phyloP scores from a whole-genome alignment of 2,888 invertebrate species.

The Tryphoninae sp. region DNA sequence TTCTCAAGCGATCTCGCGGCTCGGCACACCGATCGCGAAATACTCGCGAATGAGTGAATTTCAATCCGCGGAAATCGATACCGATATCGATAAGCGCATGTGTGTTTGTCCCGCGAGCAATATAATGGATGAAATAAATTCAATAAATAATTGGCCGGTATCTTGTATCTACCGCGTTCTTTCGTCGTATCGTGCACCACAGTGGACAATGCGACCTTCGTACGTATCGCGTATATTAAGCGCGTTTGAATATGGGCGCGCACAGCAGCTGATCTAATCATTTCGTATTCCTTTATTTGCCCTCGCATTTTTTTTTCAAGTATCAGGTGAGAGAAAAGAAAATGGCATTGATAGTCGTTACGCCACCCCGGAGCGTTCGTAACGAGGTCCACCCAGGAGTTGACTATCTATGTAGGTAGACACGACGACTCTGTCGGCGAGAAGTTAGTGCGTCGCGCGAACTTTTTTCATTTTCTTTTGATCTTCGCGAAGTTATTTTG shows the following conservation, averaged over 20 bases:
- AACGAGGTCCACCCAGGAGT: constrained; percentile 42
- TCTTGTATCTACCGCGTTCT: constrained; percentile 45
- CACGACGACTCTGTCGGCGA: background rate
- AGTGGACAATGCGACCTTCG: constrained; percentile 53
- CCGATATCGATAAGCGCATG: constrained; percentile 22
- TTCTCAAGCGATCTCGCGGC: constrained; percentile 35
- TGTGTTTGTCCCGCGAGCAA: constrained; percentile 5
- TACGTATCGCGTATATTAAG: constrained; percentile 9
- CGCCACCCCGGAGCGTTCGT: constrained; percentile 37
- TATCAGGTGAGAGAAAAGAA: constrained; percentile 55
- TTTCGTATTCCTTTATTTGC: constrained; percentile 20
- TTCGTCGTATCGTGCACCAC: constrained; percentile 21
- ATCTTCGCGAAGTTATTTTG: no score
- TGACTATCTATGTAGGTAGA: background rate
- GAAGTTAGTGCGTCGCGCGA: no score
- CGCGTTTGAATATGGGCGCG: constrained; percentile 12
- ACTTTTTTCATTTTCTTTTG: no score
- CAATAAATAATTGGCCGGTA: constrained; percentile 59
- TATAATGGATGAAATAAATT: constrained; percentile 49
- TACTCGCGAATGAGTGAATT: constrained; percentile 51
- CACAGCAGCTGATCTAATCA: constrained; percentile 49
- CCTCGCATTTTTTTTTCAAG: constrained; percentile 13
- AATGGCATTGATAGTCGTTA: constrained; percentile 43
- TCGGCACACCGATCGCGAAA: constrained; percentile 6
- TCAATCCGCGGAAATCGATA: constrained; percentile 63